Evolutionary conservation across 2,888 invertebrate species (phyloP).

Genomic region (Macrosiphum euphorbiae): DNA sequence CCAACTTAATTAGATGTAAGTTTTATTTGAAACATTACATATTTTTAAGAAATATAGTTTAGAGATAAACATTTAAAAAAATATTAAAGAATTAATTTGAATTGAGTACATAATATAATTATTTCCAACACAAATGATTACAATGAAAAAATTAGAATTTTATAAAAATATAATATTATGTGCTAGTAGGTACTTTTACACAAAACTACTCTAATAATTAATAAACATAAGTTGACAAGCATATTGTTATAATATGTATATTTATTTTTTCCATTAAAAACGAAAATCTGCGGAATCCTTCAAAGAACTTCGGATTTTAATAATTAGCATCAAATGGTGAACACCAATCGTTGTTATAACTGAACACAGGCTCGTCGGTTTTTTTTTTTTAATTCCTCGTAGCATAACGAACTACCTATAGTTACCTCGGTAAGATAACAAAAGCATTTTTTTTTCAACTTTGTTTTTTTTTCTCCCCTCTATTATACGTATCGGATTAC

Average conservation of each 20-base stretch:
- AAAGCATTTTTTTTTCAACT: conserved; percentile 28
- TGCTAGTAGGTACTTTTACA: not conserved
- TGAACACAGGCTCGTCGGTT: not conserved
- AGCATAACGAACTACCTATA: conserved; percentile 8
- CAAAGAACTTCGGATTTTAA: not conserved
- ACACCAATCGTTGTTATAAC: not conserved
- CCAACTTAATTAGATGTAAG: not conserved
- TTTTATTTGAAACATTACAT: not conserved
- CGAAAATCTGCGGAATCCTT: not conserved
- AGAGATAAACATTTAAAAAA: not conserved
- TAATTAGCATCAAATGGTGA: not conserved
- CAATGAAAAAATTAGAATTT: not conserved
- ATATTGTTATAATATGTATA: not conserved
- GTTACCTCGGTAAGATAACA: not conserved
- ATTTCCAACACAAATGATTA: not conserved
- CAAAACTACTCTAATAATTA: not conserved
- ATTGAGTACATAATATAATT: not conserved
- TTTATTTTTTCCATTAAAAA: not conserved
- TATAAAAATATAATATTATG: not conserved
- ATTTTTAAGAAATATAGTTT: not conserved
- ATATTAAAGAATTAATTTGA: not conserved
- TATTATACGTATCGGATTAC: conserved; percentile 55
- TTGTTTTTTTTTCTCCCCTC: conserved; percentile 4
- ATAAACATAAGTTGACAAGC: not conserved
- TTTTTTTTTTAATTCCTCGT: not conserved